Evolutionary conservation across 2,888 invertebrate genomes (phyloP), one percentile per base, ranked within the genome.

Genomic region (Gymnosoma rotundatum): DNA sequence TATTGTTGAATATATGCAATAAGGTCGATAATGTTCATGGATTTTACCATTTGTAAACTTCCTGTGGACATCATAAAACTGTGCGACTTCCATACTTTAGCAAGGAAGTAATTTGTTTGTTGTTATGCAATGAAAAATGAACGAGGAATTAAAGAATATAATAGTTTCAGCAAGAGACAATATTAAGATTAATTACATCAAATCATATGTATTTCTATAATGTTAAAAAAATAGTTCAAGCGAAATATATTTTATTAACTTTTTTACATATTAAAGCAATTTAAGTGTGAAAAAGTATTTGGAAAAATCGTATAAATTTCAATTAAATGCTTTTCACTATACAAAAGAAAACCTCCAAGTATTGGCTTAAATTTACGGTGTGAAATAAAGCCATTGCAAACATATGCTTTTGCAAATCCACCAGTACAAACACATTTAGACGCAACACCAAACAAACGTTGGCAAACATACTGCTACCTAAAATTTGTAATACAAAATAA

Each of bases 351-450:
- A 50, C 14, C 32, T 38, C n/a, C 18, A 72, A 56, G 72, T 42
- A 58, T 32, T 9, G 38, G 20, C 72, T 79, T 69, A 64, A 84
- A 86, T 86, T 86, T 86, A 86, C 56, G 84, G 86, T 86, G 86
- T 78, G 86, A 86, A 86, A 81, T 84, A 32, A 78, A 86, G 73
- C 86, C 69, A 86, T 83, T 86, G 83, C 64, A 64, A 78, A 70
- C 86, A 86, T 76, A 78, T 83, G 83, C 72, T 78, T 58, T 16
- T 50, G 56, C 66, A 66, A 56, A 60, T 66, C 72, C 36, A 20
- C 18, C 54, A 52, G 50, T 14, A 12, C 45, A 61, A n/a, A 61
- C 18, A 60, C 20, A 42, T 8, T 38, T 45, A 81, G 60, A 67
- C 67, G 48, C 14, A 52, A 56, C 50, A 20, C 36, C 50, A 61